Conservation (phyloP, 2,113 vertebrate genomes). For the Anguilla rostrata region DNA sequence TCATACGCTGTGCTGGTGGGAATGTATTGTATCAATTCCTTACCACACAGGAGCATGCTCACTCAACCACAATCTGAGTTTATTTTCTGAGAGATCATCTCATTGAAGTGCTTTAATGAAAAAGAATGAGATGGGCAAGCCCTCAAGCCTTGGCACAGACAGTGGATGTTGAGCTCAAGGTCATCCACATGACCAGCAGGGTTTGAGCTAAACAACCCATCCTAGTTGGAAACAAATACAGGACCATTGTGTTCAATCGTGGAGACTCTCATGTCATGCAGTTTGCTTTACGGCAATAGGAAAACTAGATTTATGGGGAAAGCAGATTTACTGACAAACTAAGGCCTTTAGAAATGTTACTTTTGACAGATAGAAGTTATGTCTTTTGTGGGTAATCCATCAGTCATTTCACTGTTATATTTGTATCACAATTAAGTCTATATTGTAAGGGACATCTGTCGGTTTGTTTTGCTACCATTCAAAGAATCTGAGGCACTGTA, state of each 20-base stretch:
- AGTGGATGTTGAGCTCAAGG: background rate
- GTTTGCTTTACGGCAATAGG: background rate
- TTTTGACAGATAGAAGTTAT: background rate
- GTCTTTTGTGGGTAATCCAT: background rate
- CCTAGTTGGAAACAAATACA: background rate
- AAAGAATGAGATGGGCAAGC: background rate
- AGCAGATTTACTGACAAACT: background rate
- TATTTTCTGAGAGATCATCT: background rate
- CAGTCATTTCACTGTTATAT: background rate
- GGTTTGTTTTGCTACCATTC: slow-evolving; percentile 14
- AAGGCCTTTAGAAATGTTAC: background rate
- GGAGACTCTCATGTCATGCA: background rate
- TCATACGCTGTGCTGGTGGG: too few relatives aligned
- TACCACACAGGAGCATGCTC: too few relatives aligned
- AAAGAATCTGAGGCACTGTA: background rate
- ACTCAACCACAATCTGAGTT: background rate
- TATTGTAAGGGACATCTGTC: background rate
- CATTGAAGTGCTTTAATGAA: too few relatives aligned
- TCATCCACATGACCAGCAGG: background rate
- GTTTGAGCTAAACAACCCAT: background rate
- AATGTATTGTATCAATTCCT: too few relatives aligned
- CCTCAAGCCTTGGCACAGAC: background rate
- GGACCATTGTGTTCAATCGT: too few relatives aligned
- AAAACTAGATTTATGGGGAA: too few relatives aligned
- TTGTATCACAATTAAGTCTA: background rate